These are phyloP conservation scores for Parnassius smintheus DNA, from an alignment of 2,888 invertebrate species.

Conservation along the genomic window DNA sequence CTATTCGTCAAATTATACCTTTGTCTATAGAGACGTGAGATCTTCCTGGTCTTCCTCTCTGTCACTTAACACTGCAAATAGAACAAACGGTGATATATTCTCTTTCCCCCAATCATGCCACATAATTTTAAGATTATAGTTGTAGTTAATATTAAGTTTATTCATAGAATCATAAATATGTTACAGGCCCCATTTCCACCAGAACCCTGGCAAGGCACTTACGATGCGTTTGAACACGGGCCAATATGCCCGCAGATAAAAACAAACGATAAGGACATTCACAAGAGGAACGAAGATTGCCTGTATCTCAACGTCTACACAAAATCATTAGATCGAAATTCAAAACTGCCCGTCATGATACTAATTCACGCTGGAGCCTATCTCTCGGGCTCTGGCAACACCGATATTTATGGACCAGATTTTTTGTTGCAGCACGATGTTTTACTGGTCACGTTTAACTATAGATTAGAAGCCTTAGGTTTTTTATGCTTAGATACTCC, in stretches of 20 bases:
- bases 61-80: too few species aligned
- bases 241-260: slow-evolving; percentile 59
- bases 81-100: too few species aligned
- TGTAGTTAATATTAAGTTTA: too few species aligned
- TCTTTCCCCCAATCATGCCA: too few species aligned
- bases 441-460: slow-evolving; percentile 67
- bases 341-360: slow-evolving; percentile 63
- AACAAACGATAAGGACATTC: slow-evolving; percentile 26
- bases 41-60: too few species aligned
- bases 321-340: slow-evolving; percentile 36
- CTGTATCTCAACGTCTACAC: slow-evolving; percentile 62
- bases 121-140: too few species aligned
- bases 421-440: slow-evolving; percentile 61
- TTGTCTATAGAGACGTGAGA: too few species aligned
- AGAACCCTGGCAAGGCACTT: slow-evolving; percentile 51
- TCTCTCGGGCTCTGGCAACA: slow-evolving; percentile 55
- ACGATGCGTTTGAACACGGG: slow-evolving; percentile 56
- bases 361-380: slow-evolving; percentile 69
- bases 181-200: slow-evolving; percentile 58
- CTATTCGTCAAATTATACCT: too few species aligned
- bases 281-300: slow-evolving; percentile 58
- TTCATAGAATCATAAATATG: background rate
- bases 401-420: slow-evolving; percentile 54
- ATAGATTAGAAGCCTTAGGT: slow-evolving; percentile 52
- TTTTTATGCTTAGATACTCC: slow-evolving; percentile 48